Conservation (phyloP, 53 echinoderm and acorn worm genomes). For the Stichopus horrens region DNA sequence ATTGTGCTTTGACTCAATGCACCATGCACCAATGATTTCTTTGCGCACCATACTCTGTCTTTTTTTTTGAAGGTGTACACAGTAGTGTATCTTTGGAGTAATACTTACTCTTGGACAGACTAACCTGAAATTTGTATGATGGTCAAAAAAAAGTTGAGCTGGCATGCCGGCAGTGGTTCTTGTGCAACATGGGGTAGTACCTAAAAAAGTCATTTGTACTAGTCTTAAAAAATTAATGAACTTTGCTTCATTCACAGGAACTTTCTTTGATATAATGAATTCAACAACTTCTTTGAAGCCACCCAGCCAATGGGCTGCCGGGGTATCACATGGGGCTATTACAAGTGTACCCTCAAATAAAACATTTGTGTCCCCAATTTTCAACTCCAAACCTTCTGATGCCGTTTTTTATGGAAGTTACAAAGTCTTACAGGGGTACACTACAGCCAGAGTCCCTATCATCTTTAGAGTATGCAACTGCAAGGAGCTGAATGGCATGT, state of each 20-base stretch:
- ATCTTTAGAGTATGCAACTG: slow-evolving; percentile 62
- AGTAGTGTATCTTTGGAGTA: slow-evolving; percentile 76
- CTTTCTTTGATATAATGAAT: slow-evolving; percentile 50
- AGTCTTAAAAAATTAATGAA: slow-evolving; percentile 61
- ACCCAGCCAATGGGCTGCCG: slow-evolving; percentile 71
- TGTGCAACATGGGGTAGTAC: slow-evolving; percentile 46
- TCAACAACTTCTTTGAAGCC: slow-evolving; percentile 76
- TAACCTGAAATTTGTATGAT: slow-evolving; percentile 45
- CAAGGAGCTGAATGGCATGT: slow-evolving; percentile 57
- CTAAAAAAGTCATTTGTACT: slow-evolving; percentile 60
- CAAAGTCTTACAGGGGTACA: slow-evolving; percentile 51
- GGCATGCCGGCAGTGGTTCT: slow-evolving; percentile 45
- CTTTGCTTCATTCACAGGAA: slow-evolving; percentile 53
- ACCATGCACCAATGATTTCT: slow-evolving; percentile 61
- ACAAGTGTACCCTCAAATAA: slow-evolving; percentile 62
- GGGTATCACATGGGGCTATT: slow-evolving; percentile 65
- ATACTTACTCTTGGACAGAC: slow-evolving; percentile 54
- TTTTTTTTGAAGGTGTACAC: slow-evolving; percentile 60
- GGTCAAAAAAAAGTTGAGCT: slow-evolving; percentile 47
- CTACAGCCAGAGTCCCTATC: slow-evolving; percentile 37
- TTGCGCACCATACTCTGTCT: slow-evolving; percentile 53
- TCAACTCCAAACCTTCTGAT: slow-evolving; percentile 50
- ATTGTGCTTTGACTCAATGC: slow-evolving; percentile 63
- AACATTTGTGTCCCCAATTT: slow-evolving; percentile 43
- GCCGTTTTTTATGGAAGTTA: slow-evolving; percentile 40